These are phyloP conservation scores for Kryptolebias marmoratus DNA, from an alignment of 2,113 vertebrate genomes.

Conservation along the genomic window DNA sequence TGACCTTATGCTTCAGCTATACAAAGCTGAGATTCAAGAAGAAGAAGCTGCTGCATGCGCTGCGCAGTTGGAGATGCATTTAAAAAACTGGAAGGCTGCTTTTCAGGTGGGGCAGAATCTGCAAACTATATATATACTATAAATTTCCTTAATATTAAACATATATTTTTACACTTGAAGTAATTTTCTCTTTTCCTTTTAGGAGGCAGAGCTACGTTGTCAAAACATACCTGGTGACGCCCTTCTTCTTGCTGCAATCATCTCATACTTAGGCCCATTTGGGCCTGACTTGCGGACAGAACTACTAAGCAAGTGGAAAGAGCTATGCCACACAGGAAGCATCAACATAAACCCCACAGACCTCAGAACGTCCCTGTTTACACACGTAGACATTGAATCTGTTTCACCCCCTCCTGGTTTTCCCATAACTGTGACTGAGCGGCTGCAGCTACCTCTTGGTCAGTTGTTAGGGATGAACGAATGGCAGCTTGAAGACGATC, in stretches of 20 bases:
- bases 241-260: constrained; percentile 80
- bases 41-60: constrained; percentile 31
- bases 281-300: constrained; percentile 69
- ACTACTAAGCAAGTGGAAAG: constrained; percentile 83
- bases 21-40: constrained; percentile 43
- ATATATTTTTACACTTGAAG: background rate
- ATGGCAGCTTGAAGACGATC: constrained; percentile 42
- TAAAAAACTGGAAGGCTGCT: constrained; percentile 49
- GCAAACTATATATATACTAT: background rate
- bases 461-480: constrained; percentile 59
- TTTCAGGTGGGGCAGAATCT: constrained; percentile 61
- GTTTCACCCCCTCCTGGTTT: background rate
- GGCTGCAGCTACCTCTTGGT: constrained; percentile 68
- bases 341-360: constrained; percentile 75
- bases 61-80: constrained; percentile 20
- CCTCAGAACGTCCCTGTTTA: constrained; percentile 55
- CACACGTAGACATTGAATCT: background rate
- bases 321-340: constrained; percentile 71
- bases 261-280: constrained; percentile 85
- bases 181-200: background rate
- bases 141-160: background rate
- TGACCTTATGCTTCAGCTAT: constrained; percentile 40
- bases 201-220: constrained; percentile 68
- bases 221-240: constrained; percentile 76
- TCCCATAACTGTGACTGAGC: constrained; percentile 63